Percentiles rank a stretch among this genome's conserved stretches.
Evolutionary conservation across 2,888 invertebrate species (phyloP).

Genomic region (Chirona hameri): DNA sequence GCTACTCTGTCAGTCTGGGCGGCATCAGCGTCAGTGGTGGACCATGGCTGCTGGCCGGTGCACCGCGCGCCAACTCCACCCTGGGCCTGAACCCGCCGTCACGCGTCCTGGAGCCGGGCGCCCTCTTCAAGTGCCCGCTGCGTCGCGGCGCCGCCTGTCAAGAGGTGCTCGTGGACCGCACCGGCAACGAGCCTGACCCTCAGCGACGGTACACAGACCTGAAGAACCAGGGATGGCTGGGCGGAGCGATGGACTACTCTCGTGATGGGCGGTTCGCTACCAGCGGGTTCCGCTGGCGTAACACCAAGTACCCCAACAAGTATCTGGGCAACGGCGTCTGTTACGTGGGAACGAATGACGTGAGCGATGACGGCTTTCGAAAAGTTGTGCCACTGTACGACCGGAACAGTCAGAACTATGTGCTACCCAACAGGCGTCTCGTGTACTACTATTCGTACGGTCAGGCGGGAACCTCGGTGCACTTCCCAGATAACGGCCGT

Average conservation of each 20-base stretch:
- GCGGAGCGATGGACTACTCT: slow-evolving; percentile 42
- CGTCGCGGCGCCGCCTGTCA: slow-evolving; percentile 44
- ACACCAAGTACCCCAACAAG: slow-evolving; percentile 38
- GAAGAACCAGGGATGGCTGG: slow-evolving; percentile 53
- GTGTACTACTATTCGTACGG: slow-evolving; percentile 44
- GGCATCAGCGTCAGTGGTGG: too few relatives aligned
- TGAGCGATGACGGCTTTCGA: neutral
- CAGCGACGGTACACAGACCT: slow-evolving; percentile 41
- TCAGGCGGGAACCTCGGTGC: slow-evolving; percentile 44
- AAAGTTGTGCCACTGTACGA: slow-evolving; percentile 29
- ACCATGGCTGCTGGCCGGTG: slow-evolving; percentile 50
- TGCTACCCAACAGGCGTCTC: neutral
- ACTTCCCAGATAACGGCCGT: slow-evolving; percentile 41
- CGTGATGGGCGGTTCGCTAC: slow-evolving; percentile 37
- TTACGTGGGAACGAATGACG: slow-evolving; percentile 42
- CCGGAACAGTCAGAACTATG: slow-evolving; percentile 28
- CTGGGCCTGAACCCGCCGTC: slow-evolving; percentile 42
- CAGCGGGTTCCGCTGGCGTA: slow-evolving; percentile 49
- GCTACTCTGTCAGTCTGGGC: slow-evolving; percentile 37
- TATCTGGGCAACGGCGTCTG: slow-evolving; percentile 46
- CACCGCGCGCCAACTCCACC: slow-evolving; percentile 55
- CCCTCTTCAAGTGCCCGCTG: slow-evolving; percentile 51
- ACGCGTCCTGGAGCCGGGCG: slow-evolving; percentile 51
- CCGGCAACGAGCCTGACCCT: slow-evolving; percentile 42
- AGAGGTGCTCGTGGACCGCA: slow-evolving; percentile 48